These are phyloP conservation scores for Pristiophorus japonicus DNA, from an alignment of 2,113 vertebrate species.

Conservation along the genomic window DNA sequence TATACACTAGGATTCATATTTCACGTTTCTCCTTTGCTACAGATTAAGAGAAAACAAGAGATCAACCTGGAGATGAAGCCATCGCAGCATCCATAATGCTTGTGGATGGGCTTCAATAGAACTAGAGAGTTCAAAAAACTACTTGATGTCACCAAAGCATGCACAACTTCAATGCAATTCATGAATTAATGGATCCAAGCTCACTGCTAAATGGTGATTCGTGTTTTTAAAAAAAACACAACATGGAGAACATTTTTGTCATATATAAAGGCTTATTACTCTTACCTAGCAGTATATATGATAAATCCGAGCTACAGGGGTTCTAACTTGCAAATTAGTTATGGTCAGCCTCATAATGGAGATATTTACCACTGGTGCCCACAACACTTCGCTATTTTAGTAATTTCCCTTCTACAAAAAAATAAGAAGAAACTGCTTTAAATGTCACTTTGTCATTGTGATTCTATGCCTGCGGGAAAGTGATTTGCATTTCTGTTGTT, in stretches of 20 bases:
- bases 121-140: neutral
- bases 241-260: neutral
- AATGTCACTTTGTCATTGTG: neutral
- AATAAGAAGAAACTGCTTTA: neutral
- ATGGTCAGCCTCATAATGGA: neutral
- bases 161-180: neutral
- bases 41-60: neutral
- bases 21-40: neutral
- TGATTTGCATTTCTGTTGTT: neutral
- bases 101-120: neutral
- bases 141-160: neutral
- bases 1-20: neutral
- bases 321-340: neutral
- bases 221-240: neutral
- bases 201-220: neutral
- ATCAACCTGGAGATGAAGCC: neutral
- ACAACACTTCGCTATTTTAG: neutral
- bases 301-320: neutral
- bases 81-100: neutral
- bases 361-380: neutral
- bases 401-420: neutral
- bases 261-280: neutral
- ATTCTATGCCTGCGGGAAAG: neutral
- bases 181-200: neutral
- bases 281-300: neutral